Base-by-base conservation (phyloP, 2,888 invertebrate species). In the Notodonta ziczac region DNA sequence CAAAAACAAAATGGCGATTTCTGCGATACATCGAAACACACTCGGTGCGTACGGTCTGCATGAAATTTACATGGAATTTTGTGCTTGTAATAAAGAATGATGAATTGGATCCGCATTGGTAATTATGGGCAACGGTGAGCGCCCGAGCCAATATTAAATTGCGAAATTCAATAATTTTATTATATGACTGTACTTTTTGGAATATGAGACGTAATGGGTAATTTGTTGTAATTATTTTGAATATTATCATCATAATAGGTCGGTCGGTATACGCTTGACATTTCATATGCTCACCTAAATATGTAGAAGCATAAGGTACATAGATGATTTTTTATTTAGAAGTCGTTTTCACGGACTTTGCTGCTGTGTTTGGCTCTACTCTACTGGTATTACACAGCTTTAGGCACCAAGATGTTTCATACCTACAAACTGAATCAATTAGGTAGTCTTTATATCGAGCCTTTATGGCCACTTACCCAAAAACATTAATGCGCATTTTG, bases 11-110 rank as follows among this genome's bases (percentile, higher is more conserved):
- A 72, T 69, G 70, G 76, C 84, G 86, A 89, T 90, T 84, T 83
- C 76, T 72, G 78, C 84, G 85, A 90, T 90, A 87, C 83, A 89
- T 88, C 83, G 87, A 86, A 90, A 86, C 85, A 85, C 86, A 89
- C 88, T 87, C 86, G 77, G 81, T 79, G 77, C 73, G 81, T 83
- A 77, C 84, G 83, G 82, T 83, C 80, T 79, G 84, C 87, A 88
- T 89, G 87, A 91, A 91, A 92, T 93, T 92, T 93, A 90, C 92
- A 91, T 90, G 90, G 90, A 90, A 90, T 90, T 90, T 91, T 84
- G 89, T 87, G 90, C 87, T 87, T 88, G 91, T 91, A 92, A 93
- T 93, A 93, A 93, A 93, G 89, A 90, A 91, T 93, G 93, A 93
- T 93, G 91, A 91, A 93, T 93, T 91, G 93, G 83, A 83, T 85